These are phyloP conservation scores for Chondrilla cf. caribensis DNA, from an alignment of 37 sponge, comb jelly and placozoan species.

Conservation along the genomic window DNA sequence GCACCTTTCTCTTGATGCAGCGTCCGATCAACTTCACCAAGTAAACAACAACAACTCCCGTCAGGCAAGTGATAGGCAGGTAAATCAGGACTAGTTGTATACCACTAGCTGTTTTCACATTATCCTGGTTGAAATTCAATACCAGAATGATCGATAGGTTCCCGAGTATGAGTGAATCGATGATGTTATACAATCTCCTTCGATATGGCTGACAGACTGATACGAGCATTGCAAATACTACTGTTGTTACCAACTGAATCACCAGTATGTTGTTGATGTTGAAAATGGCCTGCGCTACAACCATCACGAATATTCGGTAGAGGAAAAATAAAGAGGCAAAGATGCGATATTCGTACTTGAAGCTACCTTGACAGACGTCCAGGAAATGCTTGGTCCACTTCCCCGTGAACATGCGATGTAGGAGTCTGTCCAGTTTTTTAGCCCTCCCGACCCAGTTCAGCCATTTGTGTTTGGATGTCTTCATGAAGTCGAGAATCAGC, in stretches of 20 bases:
- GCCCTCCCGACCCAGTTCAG: too few relatives aligned
- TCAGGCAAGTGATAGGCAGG: background rate
- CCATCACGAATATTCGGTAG: background rate
- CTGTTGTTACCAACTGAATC: background rate
- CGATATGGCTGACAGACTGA: background rate
- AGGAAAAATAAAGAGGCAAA: constrained; percentile 2
- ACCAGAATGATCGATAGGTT: background rate
- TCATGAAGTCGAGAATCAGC: background rate
- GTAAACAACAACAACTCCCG: background rate
- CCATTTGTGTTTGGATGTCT: too few relatives aligned
- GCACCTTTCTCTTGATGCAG: background rate
- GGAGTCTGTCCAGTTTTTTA: too few relatives aligned
- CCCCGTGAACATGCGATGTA: background rate
- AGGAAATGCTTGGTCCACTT: background rate
- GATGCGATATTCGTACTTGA: background rate
- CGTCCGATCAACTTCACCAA: too few relatives aligned
- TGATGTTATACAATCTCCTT: background rate
- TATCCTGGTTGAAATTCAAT: background rate
- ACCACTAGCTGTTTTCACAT: background rate
- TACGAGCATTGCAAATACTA: background rate
- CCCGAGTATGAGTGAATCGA: background rate
- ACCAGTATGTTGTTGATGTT: background rate
- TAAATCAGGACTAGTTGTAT: background rate
- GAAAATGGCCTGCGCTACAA: background rate
- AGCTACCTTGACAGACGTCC: background rate